Evolutionary conservation across 2,113 vertebrate genomes (phyloP).

Genomic region (Leucopsar rothschildi): DNA sequence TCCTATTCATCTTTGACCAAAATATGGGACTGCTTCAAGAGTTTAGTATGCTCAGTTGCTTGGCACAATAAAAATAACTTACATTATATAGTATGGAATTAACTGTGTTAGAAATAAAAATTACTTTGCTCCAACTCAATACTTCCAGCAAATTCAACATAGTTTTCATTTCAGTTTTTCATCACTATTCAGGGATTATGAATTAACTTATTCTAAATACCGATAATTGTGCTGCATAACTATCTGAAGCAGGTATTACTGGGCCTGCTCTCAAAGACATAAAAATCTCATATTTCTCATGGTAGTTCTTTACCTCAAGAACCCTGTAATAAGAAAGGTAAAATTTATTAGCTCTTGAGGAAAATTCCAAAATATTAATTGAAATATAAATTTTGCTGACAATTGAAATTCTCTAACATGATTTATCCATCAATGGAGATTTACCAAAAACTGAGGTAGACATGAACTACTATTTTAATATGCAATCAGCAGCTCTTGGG

Average conservation of each 20-base stretch:
- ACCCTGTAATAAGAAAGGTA: background rate
- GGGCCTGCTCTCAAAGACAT: background rate
- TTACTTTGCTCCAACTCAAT: background rate
- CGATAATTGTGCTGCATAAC: background rate
- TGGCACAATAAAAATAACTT: background rate
- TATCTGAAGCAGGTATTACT: background rate
- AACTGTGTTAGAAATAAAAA: background rate
- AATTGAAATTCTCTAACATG: constrained; percentile 6
- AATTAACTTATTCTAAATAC: background rate
- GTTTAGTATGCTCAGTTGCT: background rate
- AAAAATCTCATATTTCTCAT: background rate
- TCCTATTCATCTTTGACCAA: background rate
- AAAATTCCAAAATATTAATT: background rate
- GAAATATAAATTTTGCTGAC: background rate
- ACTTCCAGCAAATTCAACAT: background rate
- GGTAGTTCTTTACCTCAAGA: background rate
- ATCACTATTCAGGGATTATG: background rate
- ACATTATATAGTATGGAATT: background rate
- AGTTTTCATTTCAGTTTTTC: background rate
- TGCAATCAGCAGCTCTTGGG: background rate
- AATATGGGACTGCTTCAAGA: background rate
- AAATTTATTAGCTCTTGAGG: background rate
- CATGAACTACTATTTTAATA: constrained; percentile 26
- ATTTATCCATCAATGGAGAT: background rate
- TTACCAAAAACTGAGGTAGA: constrained; percentile 18